Evolutionary conservation across 2,888 invertebrate genomes (phyloP), one percentile per base, ranked within the genome.

Genomic region (Papilio protenor): DNA sequence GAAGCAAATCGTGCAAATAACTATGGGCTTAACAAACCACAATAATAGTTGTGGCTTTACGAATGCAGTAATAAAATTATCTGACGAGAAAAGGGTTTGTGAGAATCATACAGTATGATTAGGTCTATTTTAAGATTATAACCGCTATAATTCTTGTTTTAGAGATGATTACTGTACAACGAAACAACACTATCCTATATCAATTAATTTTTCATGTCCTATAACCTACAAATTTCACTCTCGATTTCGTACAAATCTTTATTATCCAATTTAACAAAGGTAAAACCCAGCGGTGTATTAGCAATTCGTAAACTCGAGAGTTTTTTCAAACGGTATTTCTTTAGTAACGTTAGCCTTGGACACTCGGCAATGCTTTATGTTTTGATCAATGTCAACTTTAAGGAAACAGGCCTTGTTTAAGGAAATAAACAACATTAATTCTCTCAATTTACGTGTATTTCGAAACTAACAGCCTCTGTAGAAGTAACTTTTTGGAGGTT

Each of bases 391-490:
- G 74, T 49, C 74, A 47, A 21, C 61, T 47, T 74, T 27, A 64
- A 73, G 61, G 73, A 59, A 73, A 73, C 23, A 12, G 21, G 40
- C 47, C 73, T 64, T 61, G 59, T 61, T 72, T 55, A n/a, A 52
- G 55, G 52, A 55, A 55, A 55, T 11, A 72, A 55, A 55, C 52
- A 72, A 72, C 66, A 45, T 45, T 69, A 69, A 69, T 69, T 45
- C 3, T 69, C 66, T 45, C 66, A 45, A 45, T 69, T 69, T 69
- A 45, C 45, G n/a, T 45, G 4, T 69, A 45, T 69, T 69, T 69
- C 11, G 12, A 45, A 45, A 69, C 18, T 45, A 45, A 69, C 16
- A 45, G 12, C 45, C 21, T 69, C n/a, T n/a, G 18, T 5, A n/a
- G 12, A 45, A 45, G 12, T 69, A 69, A 12, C 14, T 66, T 12